These are phyloP conservation scores for Hippocampus zosterae DNA, from an alignment of 2,113 vertebrate genomes.

Conservation along the genomic window DNA sequence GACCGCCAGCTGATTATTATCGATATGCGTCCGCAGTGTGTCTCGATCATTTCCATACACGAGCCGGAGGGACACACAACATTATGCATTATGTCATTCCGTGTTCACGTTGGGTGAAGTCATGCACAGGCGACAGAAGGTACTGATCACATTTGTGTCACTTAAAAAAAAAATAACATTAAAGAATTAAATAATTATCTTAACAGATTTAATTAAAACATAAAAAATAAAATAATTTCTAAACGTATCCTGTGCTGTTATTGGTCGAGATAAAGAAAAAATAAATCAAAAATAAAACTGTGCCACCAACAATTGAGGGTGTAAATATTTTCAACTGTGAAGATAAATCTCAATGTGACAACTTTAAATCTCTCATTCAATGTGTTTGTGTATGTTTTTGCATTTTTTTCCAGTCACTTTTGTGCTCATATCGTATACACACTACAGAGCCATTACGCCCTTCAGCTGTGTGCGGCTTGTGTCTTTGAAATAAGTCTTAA, in stretches of 20 bases:
- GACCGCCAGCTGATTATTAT: slow-evolving; percentile 32
- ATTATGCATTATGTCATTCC: background rate
- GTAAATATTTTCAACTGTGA: background rate
- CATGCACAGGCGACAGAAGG: background rate
- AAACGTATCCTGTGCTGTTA: background rate
- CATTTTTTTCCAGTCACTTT: background rate
- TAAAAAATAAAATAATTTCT: background rate
- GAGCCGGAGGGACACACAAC: background rate
- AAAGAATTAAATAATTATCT: background rate
- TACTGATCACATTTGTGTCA: background rate
- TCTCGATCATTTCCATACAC: background rate
- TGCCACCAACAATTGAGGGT: too few species aligned
- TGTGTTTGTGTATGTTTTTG: background rate
- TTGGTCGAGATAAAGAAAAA: background rate
- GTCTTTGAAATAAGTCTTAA: slow-evolving; percentile 41
- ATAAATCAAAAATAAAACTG: too few species aligned
- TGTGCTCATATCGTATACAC: background rate
- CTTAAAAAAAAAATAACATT: background rate
- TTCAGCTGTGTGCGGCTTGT: slow-evolving; percentile 2
- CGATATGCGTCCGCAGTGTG: slow-evolving; percentile 17
- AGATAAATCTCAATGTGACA: background rate
- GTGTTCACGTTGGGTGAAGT: background rate
- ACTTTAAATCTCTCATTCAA: background rate
- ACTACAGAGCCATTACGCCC: background rate
- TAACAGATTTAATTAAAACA: too few species aligned